Evolutionary conservation across 2,113 vertebrate genomes (phyloP), one percentile per base, ranked within the genome.

Genomic region (Paracanthobrama guichenoti): DNA sequence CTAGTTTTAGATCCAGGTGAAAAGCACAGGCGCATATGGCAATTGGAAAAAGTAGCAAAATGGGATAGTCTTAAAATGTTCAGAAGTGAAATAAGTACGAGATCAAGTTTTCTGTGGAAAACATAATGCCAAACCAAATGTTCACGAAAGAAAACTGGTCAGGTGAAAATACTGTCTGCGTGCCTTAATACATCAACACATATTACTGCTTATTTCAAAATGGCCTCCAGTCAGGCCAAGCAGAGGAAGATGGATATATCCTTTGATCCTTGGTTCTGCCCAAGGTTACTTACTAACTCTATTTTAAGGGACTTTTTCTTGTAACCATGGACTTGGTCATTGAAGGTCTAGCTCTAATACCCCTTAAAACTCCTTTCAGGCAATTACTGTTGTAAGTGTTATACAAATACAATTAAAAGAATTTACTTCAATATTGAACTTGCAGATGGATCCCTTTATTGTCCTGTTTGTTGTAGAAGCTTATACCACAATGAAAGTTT

Each of bases 201-300:
- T 3, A 28, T 28, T 53, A 18, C 12, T 53, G 46, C 14, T 74
- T 42, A 53, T 75, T 75, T 28, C 8, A 75, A 31, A 10, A 75
- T 31, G 46, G 8, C 73, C 73, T 53, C 26, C 8, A 53, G 44
- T 22, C 73, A 75, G 8, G 48, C 46, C 14, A 31, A 55, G 14
- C 16, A 53, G 24, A 75, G 16, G 26, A 50, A 75, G 73, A 74
- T 6, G 4, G 46, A 53, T 75, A 18, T 20, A 75, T 75, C 8
- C 14, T 75, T 75, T 53, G 48, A 75, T 53, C 26, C 14, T 31
- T 53, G 9, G 22, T 75, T 75, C 24, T 31, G 26, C 26, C 48
- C 46, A 75, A 53, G 26, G 14, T 75, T 75, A 75, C 24, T 75
- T 75, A 20, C 73, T 53, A 75, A 53, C 73, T 20, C 73, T 22